Base-by-base conservation (phyloP, 1,140 invertebrate genomes). In the Latrodectus geometricus region DNA sequence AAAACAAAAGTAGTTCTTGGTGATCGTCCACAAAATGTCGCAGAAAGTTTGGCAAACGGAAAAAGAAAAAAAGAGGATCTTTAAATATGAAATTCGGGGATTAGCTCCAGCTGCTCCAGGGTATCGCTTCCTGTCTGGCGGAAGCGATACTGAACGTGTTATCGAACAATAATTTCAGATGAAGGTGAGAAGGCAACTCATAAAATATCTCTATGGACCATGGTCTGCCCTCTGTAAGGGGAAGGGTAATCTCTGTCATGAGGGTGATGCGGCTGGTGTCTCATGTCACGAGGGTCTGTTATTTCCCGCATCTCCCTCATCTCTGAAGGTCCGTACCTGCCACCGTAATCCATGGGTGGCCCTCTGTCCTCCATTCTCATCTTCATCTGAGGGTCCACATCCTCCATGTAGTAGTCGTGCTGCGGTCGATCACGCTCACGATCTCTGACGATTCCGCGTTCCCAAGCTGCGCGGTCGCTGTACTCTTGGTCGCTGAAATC, bases 181-280 rank as follows among this genome's bases (percentile, higher is more conserved):
- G 73, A 68, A 84, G 82, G 74, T 61, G 65, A 78, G 75, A 78
- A 78, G 74, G 83, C 72, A 68, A 21, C 65, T 87, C 77, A 87
- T 80, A 87, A 80, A 8, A 87, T 73, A 21, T 87, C 85, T 66
- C 85, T 79, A 52, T 87, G 85, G 69, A 87, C 85, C 85, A 87
- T 87, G 52, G 85, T 87, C 56, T 87, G 85, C 56, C 85, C 85
- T 35, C 85, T 87, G 61, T 87, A 76, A 7, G 85, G 85, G 8
- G 85, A 87, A 15, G 85, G 85, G 56, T 87, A 87, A 52, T 87
- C 85, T 52, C 83, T 86, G 75, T 86, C 83, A 7, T 69, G 61
- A 21, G 82, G 74, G 49, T 76, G 82, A 70, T 85, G 82, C 21
- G 80, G 17, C 17, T 75, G 73, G 50, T 86, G 83, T 52, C 83